Evolutionary conservation across 2,888 invertebrate species (phyloP), one percentile per base, ranked within the genome.

Genomic region (Lithophane semibrunnea): DNA sequence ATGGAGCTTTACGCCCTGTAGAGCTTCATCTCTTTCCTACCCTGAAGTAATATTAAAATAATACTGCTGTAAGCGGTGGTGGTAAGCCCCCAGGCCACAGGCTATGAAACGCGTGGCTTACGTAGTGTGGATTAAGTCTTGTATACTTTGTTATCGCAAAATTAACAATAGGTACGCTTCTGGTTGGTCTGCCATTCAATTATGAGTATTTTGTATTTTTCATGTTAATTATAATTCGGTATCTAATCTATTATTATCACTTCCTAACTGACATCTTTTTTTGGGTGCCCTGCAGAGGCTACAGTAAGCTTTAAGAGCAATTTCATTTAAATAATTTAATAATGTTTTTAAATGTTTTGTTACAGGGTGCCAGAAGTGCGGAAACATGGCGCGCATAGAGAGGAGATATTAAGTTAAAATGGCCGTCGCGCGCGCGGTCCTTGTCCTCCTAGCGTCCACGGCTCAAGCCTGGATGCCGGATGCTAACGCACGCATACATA

Each of bases 401-500:
- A 94, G 93, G 92, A 92, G 92, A 92, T 90, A 93, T 88, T 94
- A 93, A 95, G 89, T 86, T 92, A 96, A 94, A 85, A 97, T 96
- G 96, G 96, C 95, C 94, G 95, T 95, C 92, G 94, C 93, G 87
- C 94, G 95, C 97, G 92, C 98, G 94, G 96, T 97, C 92, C 92
- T 97, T 89, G 93, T 97, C 89, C 94, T 97, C 90, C 94, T 97
- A 90, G 96, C 95, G 87, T 96, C 96, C 92, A 96, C 97, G 93
- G 97, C 97, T 89, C 97, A 97, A 92, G 97, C 97, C 90, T 98
- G 98, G 98, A 97, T 98, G 94, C 98, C 98, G 89, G 98, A 98
- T 94, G 97, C 97, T 85, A 97, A 97, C 92, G 97, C 98, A 88
- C 97, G 98, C 93, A 96, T 98, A 91, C 97, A 97, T 94, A 95